These are phyloP conservation scores for Drosophila teissieri DNA, from an alignment of 1,140 invertebrate genomes.

Conservation along the genomic window DNA sequence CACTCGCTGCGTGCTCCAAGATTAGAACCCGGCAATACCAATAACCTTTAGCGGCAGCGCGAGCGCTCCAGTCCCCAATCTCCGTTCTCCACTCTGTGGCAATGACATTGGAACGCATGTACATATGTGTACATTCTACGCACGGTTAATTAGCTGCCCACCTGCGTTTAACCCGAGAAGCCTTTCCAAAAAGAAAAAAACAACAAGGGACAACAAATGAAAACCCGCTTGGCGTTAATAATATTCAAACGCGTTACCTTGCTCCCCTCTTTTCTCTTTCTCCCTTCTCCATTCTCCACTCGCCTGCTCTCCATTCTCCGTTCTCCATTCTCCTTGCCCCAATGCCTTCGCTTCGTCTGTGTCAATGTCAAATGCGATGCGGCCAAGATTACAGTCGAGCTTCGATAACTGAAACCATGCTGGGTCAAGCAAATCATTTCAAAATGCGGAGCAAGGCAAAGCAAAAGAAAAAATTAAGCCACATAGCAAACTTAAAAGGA, in stretches of 20 bases:
- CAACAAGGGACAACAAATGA: too few relatives aligned
- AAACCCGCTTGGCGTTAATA: slow-evolving; percentile 22
- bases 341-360: slow-evolving; percentile 33
- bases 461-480: too few relatives aligned
- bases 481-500: too few relatives aligned
- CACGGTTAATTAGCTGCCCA: slow-evolving; percentile 51
- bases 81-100: slow-evolving; percentile 16
- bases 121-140: slow-evolving; percentile 38
- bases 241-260: slow-evolving; percentile 46
- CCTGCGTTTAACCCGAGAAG: slow-evolving; percentile 4
- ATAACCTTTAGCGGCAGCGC: slow-evolving; percentile 45
- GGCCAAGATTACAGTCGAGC: slow-evolving; percentile 28
- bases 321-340: slow-evolving; percentile 33
- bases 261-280: neutral
- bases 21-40: slow-evolving; percentile 54
- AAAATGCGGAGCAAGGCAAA: too few relatives aligned
- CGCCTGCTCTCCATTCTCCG: neutral
- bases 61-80: slow-evolving; percentile 4
- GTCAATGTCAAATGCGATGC: slow-evolving; percentile 45
- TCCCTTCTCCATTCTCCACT: neutral
- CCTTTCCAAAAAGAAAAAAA: slow-evolving; percentile 25
- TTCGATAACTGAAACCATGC: neutral
- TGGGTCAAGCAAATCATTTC: neutral
- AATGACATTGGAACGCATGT: slow-evolving; percentile 63
- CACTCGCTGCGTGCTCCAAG: slow-evolving; percentile 22